Base-by-base conservation (phyloP, 2,888 invertebrate species). In the Diabrotica balteata region DNA sequence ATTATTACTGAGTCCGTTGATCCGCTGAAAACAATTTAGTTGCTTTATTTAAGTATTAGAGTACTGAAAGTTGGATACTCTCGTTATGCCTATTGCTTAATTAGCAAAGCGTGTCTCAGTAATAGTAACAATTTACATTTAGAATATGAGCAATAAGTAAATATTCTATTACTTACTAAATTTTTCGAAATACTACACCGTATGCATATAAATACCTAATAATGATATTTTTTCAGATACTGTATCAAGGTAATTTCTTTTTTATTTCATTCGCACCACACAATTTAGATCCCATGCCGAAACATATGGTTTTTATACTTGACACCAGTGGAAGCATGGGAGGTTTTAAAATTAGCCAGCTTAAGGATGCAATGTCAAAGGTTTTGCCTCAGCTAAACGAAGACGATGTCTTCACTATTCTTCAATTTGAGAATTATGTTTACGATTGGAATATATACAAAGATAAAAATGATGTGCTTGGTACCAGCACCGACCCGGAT, bases 301-400 rank as follows among this genome's bases (percentile, higher is more conserved):
- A 91, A 78, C 88, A 90, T 76, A 88, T 90, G 7, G 86, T 92
- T 5, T 92, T 92, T 79, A 89, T 92, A 7, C 83, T 92, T 76
- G 92, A 93, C 80, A 88, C 89, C 0, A 91, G 91, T 42, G 91
- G 91, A 7, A 91, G 91, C 58, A 92, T 92, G 92, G 82, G 83
- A 73, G 91, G 89, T 45, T 84, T 85, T 59, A 91, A 90, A 83
- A 86, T 91, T 50, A 81, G 84, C 17, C 90, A 91, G 80, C 83
- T 90, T 10, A 86, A 87, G 51, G 86, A 87, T 53, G 90, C 91
- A 51, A 90, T 92, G 90, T 79, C 83, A 66, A 86, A 86, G 51
- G 91, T 92, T 69, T 84, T 92, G 10, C 82, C 84, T 7, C 88
- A 90, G 69, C 84, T 92, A 44, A 85, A 87, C 60, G 70, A 81